phyloP scores from a whole-genome alignment of 1,140 invertebrate genomes.

The Lamellibrachia luymesi region DNA sequence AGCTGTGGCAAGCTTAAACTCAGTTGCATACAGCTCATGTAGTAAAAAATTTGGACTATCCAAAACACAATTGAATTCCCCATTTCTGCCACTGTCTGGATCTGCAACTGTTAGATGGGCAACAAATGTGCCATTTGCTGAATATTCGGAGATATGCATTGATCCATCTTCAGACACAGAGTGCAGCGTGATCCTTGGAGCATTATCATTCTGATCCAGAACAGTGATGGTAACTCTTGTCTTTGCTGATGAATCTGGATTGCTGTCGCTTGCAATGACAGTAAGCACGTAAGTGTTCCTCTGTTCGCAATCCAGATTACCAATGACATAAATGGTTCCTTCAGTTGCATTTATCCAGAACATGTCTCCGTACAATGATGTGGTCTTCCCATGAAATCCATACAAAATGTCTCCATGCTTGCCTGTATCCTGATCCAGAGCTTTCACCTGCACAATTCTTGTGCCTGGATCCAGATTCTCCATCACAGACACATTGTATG shows the following conservation, averaged over 20 bases:
- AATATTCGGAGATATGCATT: slow-evolving; percentile 11
- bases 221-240: slow-evolving; percentile 3
- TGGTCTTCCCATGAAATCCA: slow-evolving; percentile 12
- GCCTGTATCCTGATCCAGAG: slow-evolving; percentile 4
- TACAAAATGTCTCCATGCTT: slow-evolving; percentile 13
- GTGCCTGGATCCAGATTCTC: slow-evolving; percentile 89
- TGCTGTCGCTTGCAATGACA: slow-evolving; percentile 9
- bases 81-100: slow-evolving; percentile 48
- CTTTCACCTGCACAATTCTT: slow-evolving; percentile 73
- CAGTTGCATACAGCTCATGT: slow-evolving; percentile 10
- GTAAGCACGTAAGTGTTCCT: slow-evolving; percentile 85
- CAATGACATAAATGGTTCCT: neutral
- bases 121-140: slow-evolving; percentile 6
- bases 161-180: neutral
- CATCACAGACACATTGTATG: slow-evolving; percentile 66
- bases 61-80: slow-evolving; percentile 23
- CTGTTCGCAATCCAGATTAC: slow-evolving; percentile 75
- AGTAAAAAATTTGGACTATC: slow-evolving; percentile 12
- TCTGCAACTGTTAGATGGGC: slow-evolving; percentile 12
- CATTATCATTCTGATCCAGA: slow-evolving; percentile 74
- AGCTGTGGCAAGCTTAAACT: slow-evolving; percentile 50
- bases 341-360: slow-evolving; percentile 3
- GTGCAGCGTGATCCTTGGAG: slow-evolving; percentile 59
- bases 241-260: neutral
- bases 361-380: slow-evolving; percentile 18